Evolutionary conservation across 2,888 invertebrate genomes (phyloP).

Genomic region (Eugnorisma glareosa): DNA sequence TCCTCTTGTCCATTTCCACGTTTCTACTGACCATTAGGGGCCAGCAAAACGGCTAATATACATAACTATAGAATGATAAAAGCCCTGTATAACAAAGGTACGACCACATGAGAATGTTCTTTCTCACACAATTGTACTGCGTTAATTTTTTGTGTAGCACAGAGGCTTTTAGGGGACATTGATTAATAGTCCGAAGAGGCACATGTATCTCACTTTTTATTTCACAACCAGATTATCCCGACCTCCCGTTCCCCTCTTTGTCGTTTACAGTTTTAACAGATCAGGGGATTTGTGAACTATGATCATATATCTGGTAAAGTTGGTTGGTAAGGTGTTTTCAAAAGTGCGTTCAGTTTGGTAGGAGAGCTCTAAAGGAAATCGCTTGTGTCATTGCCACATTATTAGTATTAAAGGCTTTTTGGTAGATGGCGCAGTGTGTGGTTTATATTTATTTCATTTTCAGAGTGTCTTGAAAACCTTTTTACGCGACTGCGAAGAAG

Average conservation of each 20-base stretch:
- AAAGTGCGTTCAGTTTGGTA: constrained; percentile 68
- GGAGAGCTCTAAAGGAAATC: constrained; percentile 68
- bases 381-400: constrained; percentile 75
- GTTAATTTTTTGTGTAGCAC: constrained; percentile 82
- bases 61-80: constrained; percentile 64
- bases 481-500: neutral
- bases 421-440: constrained; percentile 42
- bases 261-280: constrained; percentile 43
- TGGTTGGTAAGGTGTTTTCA: constrained; percentile 72
- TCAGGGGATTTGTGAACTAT: constrained; percentile 49
- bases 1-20: constrained; percentile 43
- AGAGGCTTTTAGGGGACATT: constrained; percentile 85
- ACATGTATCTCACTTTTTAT: constrained; percentile 79
- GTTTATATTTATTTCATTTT: constrained; percentile 45
- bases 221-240: constrained; percentile 64
- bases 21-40: constrained; percentile 58
- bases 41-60: constrained; percentile 65
- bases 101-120: constrained; percentile 62
- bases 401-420: constrained; percentile 65
- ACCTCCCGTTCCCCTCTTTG: constrained; percentile 59
- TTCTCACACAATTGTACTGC: constrained; percentile 69
- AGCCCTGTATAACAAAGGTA: constrained; percentile 59
- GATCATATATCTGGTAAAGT: constrained; percentile 62
- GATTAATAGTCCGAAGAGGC: constrained; percentile 84
- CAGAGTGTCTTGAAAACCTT: neutral